phyloP scores from a whole-genome alignment of 1,140 invertebrate species.

The Oscheius sp. region DNA sequence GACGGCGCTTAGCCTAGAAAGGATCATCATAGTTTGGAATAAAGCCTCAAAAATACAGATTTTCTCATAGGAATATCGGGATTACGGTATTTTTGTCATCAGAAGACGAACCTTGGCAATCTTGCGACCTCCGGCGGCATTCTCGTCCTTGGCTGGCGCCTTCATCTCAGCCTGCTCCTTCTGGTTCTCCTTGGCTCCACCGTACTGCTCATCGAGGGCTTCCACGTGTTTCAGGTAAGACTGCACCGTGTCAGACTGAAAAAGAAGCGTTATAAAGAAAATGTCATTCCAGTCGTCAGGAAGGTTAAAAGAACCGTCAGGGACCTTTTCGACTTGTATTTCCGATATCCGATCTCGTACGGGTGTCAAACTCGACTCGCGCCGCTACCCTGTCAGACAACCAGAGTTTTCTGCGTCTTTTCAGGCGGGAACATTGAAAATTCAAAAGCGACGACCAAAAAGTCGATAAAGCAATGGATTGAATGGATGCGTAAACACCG shows the following conservation, averaged over 20 bases:
- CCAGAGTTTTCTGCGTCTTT: too few species aligned
- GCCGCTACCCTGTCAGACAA: too few species aligned
- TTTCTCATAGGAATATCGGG: neutral
- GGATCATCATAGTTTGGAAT: neutral
- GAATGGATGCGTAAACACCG: too few species aligned
- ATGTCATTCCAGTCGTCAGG: too few species aligned
- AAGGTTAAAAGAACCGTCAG: too few species aligned
- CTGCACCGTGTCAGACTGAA: constrained; percentile 7
- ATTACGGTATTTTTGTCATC: neutral
- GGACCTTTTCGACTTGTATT: too few species aligned
- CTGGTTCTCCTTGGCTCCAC: neutral
- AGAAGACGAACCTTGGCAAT: constrained; percentile 11
- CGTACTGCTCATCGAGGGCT: neutral
- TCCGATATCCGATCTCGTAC: too few species aligned
- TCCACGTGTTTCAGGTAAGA: constrained; percentile 22
- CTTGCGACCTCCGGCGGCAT: neutral
- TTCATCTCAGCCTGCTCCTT: neutral
- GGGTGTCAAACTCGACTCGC: too few species aligned
- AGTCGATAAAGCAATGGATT: too few species aligned
- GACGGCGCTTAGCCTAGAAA: neutral
- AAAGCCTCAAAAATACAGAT: neutral
- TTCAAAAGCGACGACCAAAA: too few species aligned
- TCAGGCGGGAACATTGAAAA: too few species aligned
- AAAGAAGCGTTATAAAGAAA: neutral
- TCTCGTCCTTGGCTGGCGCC: neutral